These are phyloP conservation scores for Diaprepes abbreviatus DNA, from an alignment of 2,888 invertebrate genomes.

Conservation along the genomic window DNA sequence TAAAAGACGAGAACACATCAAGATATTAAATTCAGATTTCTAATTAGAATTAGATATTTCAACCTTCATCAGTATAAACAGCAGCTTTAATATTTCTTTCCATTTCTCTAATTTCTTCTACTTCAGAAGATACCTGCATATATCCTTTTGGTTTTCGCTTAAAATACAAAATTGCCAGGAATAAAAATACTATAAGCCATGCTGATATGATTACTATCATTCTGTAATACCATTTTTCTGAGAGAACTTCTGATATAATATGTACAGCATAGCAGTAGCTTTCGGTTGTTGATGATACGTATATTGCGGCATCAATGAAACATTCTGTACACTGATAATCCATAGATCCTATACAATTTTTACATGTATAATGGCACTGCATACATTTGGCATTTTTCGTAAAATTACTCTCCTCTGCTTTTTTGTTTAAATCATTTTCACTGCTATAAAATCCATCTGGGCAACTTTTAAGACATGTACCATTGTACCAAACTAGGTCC, in stretches of 20 bases:
- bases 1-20: no score
- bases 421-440: conserved; percentile 52
- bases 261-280: conserved; percentile 64
- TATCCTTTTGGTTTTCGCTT: conserved; percentile 30
- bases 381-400: conserved; percentile 68
- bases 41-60: no score
- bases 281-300: conserved; percentile 64
- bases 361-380: conserved; percentile 83
- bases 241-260: conserved; percentile 51
- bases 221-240: conserved; percentile 61
- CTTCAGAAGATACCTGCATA: conserved; percentile 36
- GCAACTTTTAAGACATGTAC: conserved; percentile 74
- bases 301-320: conserved; percentile 75
- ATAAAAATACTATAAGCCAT: conserved; percentile 44
- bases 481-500: conserved; percentile 74
- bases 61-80: conserved; percentile 57
- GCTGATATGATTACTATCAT: conserved; percentile 54
- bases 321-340: conserved; percentile 80
- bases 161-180: conserved; percentile 25
- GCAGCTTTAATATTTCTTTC: conserved; percentile 60
- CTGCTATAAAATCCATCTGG: conserved; percentile 62
- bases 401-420: conserved; percentile 50
- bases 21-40: no score
- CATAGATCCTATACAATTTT: conserved; percentile 77
- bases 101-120: conserved; percentile 58